A percentile compares a stretch with the other conserved stretches of the same genome.
phyloP scores from a whole-genome alignment of 2,797 vertebrate genomes.

The Arrhamphus sclerolepis region DNA sequence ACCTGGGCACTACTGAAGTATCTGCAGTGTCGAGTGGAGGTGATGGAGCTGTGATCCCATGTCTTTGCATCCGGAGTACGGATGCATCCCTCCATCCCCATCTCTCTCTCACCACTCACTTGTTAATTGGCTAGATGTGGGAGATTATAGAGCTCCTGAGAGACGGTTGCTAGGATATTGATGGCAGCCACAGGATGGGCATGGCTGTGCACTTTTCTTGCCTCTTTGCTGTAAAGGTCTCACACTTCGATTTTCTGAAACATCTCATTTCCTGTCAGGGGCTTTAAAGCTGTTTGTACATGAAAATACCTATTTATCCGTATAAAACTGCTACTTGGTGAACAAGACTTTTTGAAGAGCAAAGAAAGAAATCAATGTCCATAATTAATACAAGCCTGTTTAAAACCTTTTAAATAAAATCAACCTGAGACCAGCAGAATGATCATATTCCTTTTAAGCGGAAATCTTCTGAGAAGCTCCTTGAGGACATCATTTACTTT shows the following conservation, averaged over 20 bases:
- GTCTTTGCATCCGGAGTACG: slow-evolving; percentile 15
- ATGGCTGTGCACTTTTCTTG: slow-evolving; percentile 26
- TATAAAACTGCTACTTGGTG: no score
- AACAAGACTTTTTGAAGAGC: not conserved
- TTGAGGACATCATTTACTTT: slow-evolving; percentile 51
- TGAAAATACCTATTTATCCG: no score
- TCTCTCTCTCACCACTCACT: slow-evolving; percentile 23
- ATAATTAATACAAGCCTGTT: slow-evolving; percentile 34
- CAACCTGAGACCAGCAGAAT: slow-evolving; percentile 28
- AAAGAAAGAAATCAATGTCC: slow-evolving; percentile 26
- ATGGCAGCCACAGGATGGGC: slow-evolving; percentile 46
- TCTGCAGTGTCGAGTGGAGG: slow-evolving; percentile 37
- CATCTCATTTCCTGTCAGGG: no score
- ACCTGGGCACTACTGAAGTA: slow-evolving; percentile 51
- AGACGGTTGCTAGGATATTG: slow-evolving; percentile 69
- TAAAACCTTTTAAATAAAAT: slow-evolving; percentile 14
- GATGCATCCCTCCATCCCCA: slow-evolving; percentile 8
- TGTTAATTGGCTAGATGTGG: slow-evolving; percentile 69
- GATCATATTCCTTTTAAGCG: slow-evolving; percentile 45
- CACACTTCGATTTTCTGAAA: slow-evolving; percentile 32
- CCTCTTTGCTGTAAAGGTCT: slow-evolving; percentile 49
- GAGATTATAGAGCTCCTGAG: slow-evolving; percentile 61
- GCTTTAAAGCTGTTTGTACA: no score
- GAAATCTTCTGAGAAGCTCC: slow-evolving; percentile 43
- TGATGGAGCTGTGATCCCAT: slow-evolving; percentile 49